These are phyloP conservation scores for Epinephelus fuscoguttatus DNA, from an alignment of 2,113 vertebrate species.

Conservation along the genomic window DNA sequence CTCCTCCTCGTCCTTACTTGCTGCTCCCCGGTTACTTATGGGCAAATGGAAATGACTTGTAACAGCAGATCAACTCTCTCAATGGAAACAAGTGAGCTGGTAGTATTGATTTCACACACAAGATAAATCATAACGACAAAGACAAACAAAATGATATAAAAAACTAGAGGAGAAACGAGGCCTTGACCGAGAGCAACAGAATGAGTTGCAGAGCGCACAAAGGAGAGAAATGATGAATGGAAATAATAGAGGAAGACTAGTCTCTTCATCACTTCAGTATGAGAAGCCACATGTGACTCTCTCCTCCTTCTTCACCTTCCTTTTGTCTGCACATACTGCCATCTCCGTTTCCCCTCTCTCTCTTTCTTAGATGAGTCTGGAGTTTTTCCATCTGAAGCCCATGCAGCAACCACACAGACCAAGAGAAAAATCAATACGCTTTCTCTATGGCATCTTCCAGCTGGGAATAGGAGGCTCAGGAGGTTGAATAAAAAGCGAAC, in stretches of 20 bases:
- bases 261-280: conserved; percentile 25
- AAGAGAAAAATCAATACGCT: conserved; percentile 71
- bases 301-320: conserved; percentile 1
- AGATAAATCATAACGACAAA: conserved; percentile 10
- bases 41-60: conserved; percentile 44
- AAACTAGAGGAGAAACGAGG: neutral
- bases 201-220: neutral
- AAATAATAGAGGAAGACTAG: conserved; percentile 3
- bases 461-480: conserved; percentile 61
- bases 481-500: conserved; percentile 65
- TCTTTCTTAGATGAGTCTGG: conserved; percentile 31
- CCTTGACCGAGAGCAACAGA: neutral
- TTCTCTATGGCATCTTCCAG: conserved; percentile 63
- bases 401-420: conserved; percentile 49
- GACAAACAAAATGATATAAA: too few species aligned
- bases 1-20: neutral
- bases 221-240: conserved; percentile 10
- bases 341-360: conserved; percentile 7
- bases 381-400: conserved; percentile 10
- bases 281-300: conserved; percentile 19
- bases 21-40: conserved; percentile 22
- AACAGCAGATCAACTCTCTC: conserved; percentile 39
- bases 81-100: conserved; percentile 20
- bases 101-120: conserved; percentile 8
- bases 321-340: conserved; percentile 31